These are phyloP conservation scores for Chaetorhynchus papuensis DNA, from an alignment of 2,113 vertebrate species.

Conservation along the genomic window DNA sequence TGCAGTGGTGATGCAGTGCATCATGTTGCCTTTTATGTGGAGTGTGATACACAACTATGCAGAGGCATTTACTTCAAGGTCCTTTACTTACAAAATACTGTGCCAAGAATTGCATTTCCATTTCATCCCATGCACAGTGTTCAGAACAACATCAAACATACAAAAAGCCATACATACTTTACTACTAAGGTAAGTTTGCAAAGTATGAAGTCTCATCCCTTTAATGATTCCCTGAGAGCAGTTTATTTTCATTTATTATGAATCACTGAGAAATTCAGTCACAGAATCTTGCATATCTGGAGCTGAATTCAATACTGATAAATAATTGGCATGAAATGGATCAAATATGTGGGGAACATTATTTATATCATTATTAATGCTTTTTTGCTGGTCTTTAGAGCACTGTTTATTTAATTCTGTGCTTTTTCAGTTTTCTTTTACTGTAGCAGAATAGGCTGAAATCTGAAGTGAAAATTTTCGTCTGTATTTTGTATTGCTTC, in stretches of 20 bases:
- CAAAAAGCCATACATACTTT: not conserved
- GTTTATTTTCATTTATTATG: not conserved
- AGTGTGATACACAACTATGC: not conserved
- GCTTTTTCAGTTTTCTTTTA: not conserved
- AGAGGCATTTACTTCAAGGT: not conserved
- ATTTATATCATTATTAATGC: accelerated
- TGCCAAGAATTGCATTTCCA: not conserved
- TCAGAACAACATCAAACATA: not conserved
- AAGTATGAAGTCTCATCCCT: not conserved
- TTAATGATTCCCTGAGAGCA: not conserved
- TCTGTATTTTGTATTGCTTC: not conserved
- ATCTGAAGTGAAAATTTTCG: not conserved
- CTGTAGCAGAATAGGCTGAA: not conserved
- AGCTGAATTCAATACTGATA: not conserved
- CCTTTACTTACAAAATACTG: not conserved
- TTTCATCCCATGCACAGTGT: not conserved
- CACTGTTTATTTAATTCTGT: not conserved
- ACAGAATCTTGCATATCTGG: not conserved
- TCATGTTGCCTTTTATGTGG: not conserved
- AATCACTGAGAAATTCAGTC: not conserved
- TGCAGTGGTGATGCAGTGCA: not conserved
- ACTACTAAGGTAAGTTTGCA: not conserved
- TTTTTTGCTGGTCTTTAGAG: not conserved
- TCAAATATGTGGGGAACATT: not conserved
- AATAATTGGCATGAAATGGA: not conserved